Evolutionary conservation across 2,113 vertebrate species (phyloP), one percentile per base, ranked within the genome.

Genomic region (Athene cunicularia): DNA sequence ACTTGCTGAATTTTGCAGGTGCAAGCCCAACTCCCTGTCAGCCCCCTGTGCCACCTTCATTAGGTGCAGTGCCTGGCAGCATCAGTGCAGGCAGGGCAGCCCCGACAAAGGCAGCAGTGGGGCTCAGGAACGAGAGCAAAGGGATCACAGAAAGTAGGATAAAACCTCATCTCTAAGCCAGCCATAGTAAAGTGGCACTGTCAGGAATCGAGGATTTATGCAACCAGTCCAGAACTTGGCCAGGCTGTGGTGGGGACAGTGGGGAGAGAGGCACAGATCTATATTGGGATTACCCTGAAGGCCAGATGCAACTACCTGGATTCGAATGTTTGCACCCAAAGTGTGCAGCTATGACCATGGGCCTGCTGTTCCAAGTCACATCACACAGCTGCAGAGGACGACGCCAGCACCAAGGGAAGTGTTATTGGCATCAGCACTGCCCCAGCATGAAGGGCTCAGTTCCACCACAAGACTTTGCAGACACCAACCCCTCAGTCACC

Each of bases 321-420:
- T 59, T 58, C 60, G 33, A 49, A 45, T 8, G 53, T 47, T 28
- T 27, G 28, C 23, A 68, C 49, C 33, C 89, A 60, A 35, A 60
- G 18, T 0, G 0, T 20, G 14, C 56, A 75, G 58, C 66, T n/a
- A 4, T 39, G 70, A 24, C 49, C 2, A 0, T 7, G 12, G n/a
- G 26, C 50, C 20, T 50, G 59, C 32, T 56, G 28, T 60, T 30
- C 71, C 64, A 59, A 58, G 50, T 14, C 56, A 77, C 22, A 11
- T 68, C 39, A 43, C 20, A 35, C 20, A 76, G 21, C 15, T 45
- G 21, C 50, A 39, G 35, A 50, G 62, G 47, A 33, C 33, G 70
- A 20, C 0, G 23, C 19, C 12, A 30, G 33, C 35, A 33, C 33
- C 27, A 67, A 70, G 30, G 43, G 35, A 73, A 47, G 10, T 3